Conservation (phyloP, 1,140 invertebrate genomes). For the Drosophila sproati region DNA sequence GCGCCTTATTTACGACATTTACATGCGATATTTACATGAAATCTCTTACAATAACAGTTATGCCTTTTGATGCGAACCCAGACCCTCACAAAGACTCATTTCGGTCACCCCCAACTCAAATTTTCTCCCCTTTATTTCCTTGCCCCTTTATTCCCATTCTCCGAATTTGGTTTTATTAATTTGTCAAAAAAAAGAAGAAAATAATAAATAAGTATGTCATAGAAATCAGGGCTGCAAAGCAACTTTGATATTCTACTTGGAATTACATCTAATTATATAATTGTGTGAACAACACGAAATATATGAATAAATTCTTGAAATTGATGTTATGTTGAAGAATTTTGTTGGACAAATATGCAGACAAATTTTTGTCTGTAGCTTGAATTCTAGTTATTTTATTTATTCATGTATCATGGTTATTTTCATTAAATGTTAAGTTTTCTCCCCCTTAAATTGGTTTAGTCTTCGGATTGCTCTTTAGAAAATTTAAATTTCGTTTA, state of each 20-base stretch:
- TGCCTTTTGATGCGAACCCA: slow-evolving; percentile 64
- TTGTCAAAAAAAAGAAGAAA: slow-evolving; percentile 46
- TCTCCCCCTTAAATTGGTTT: not conserved
- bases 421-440: not conserved
- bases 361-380: not conserved
- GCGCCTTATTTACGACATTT: slow-evolving; percentile 80
- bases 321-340: not conserved
- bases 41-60: slow-evolving; percentile 82
- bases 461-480: not conserved
- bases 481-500: too few relatives aligned
- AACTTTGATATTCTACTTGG: not conserved
- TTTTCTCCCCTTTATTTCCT: slow-evolving; percentile 35
- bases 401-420: not conserved
- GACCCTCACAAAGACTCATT: slow-evolving; percentile 27
- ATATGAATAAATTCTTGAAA: not conserved
- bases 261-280: not conserved
- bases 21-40: slow-evolving; percentile 82
- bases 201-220: not conserved
- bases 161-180: slow-evolving; percentile 66
- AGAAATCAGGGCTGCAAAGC: slow-evolving; percentile 37
- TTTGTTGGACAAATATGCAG: not conserved
- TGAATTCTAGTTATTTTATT: not conserved
- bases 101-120: not conserved
- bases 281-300: not conserved
- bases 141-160: slow-evolving; percentile 13